Base-by-base conservation (phyloP, 2,888 invertebrate genomes). In the Iselma pallidipennis region DNA sequence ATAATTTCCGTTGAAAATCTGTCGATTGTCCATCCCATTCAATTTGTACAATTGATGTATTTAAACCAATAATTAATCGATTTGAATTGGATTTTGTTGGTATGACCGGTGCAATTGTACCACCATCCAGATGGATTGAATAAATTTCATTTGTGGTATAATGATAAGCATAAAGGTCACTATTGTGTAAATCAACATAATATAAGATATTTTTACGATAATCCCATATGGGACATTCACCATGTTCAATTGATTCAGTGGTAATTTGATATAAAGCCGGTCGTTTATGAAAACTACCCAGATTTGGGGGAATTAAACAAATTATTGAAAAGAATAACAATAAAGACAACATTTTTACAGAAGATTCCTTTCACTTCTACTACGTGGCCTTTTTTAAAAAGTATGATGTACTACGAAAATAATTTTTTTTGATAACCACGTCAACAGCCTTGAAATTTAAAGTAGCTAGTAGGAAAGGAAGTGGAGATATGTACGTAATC, bases 221-320 rank as follows among this genome's bases (percentile, higher is more conserved):
- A 62, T 71, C 70, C 72, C 72, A 72, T 51, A 62, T 61, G 14
- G 72, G 72, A 23, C 69, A 68, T 59, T 72, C 72, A 7, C 61
- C 53, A 59, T 71, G 71, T 37, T 67, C 68, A 12, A 71, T 55
- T 16, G 72, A 71, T 55, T 68, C 65, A 12, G 67, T 69, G 2
- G 59, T 59, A 9, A 70, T 60, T 59, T 71, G 69, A 37, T 63
- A 68, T 12, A 71, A 57, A 23, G 70, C 63, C 21, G 71, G 71
- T 2, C 65, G 65, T 59, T 65, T 6, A 25, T 3, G 25, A 25
- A 25, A 25, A 4, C 25, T 6, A 25, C 25, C 6, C 4, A 6
- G 5, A 25, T 4, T 25, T 25, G 25, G 25, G 5, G 5, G 4
- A 25, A 25, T 3, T 6, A 3, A 3, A 25, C 3, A 4, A 3